Percentiles rank a stretch among this genome's conserved stretches.
These are phyloP conservation scores for Rhodinocichla rosea DNA, from an alignment of 2,113 vertebrate species.

Conservation along the genomic window DNA sequence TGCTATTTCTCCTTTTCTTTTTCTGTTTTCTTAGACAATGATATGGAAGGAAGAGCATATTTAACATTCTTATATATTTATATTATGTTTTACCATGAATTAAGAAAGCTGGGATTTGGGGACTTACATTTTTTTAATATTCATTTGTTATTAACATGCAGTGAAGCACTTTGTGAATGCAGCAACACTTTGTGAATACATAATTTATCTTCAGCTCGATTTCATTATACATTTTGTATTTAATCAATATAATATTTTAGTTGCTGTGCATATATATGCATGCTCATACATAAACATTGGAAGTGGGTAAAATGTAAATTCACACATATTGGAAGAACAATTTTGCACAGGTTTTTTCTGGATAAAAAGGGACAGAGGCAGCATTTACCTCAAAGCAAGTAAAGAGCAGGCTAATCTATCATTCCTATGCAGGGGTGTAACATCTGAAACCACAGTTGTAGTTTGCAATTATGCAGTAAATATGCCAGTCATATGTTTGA, in stretches of 20 bases:
- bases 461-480: conserved; percentile 57
- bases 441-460: conserved; percentile 25
- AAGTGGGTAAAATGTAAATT: background rate
- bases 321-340: background rate
- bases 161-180: background rate
- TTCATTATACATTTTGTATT: background rate
- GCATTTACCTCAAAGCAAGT: conserved; percentile 17
- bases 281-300: background rate
- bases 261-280: background rate
- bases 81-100: background rate
- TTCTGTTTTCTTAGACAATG: background rate
- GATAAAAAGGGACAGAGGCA: background rate
- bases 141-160: background rate
- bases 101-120: background rate
- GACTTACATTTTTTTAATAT: background rate
- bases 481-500: conserved; percentile 27
- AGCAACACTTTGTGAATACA: background rate
- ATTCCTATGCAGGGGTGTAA: conserved; percentile 4
- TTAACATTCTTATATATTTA: background rate
- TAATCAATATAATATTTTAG: background rate
- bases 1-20: background rate
- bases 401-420: conserved; percentile 13
- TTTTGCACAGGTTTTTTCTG: background rate
- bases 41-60: background rate
- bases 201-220: background rate